Percentiles rank a stretch among this genome's conserved stretches.
Evolutionary conservation across 1,140 invertebrate species (phyloP).

Genomic region (Episyrphus balteatus): DNA sequence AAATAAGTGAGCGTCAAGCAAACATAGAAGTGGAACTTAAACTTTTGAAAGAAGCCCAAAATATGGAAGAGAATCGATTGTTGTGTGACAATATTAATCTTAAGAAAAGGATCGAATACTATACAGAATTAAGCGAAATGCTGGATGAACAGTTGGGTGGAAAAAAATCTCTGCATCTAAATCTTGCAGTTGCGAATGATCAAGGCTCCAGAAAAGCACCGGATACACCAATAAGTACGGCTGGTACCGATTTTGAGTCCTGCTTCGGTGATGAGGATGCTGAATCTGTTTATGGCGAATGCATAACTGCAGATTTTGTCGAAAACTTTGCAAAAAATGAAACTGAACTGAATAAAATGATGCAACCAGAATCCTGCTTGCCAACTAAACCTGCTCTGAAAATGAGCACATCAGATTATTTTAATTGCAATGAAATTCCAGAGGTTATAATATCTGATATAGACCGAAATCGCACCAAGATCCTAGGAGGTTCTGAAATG

Average conservation of each 20-base stretch:
- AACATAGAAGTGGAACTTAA: constrained; percentile 16
- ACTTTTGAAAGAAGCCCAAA: constrained; percentile 10
- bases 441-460: neutral
- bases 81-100: constrained; percentile 12
- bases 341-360: neutral
- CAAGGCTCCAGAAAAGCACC: neutral
- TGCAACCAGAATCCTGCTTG: too few species aligned
- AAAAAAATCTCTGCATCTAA: neutral
- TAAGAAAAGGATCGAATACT: constrained; percentile 12
- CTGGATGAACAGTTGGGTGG: neutral
- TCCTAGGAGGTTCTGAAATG: too few species aligned
- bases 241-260: neutral
- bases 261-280: neutral
- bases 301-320: constrained; percentile 7
- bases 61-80: constrained; percentile 14
- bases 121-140: constrained; percentile 10
- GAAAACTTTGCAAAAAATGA: constrained; percentile 7
- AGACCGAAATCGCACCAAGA: neutral
- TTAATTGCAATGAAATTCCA: constrained; percentile 5
- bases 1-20: constrained; percentile 13
- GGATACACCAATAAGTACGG: neutral
- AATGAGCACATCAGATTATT: constrained; percentile 1
- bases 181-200: neutral
- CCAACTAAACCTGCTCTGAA: too few species aligned
- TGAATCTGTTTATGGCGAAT: neutral